Percentiles rank a stretch among this genome's conserved stretches.
Conservation (phyloP, 2,888 invertebrate species). For the Phengaris alcon region DNA sequence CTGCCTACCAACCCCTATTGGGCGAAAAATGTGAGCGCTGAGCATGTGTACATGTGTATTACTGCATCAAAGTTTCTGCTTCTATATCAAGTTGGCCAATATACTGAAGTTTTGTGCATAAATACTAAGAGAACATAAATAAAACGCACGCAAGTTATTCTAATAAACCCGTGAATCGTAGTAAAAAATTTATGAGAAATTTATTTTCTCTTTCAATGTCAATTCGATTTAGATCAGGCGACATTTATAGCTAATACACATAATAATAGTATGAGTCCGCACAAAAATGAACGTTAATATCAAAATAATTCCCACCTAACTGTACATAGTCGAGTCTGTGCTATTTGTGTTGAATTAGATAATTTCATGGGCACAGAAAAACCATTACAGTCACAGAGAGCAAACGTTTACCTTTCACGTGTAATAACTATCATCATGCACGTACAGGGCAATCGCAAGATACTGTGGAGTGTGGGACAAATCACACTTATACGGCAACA, state of each 20-base stretch:
- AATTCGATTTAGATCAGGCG: slow-evolving; percentile 14
- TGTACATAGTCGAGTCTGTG: slow-evolving; percentile 8
- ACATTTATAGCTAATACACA: slow-evolving; percentile 21
- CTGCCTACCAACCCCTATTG: no score
- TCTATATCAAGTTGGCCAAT: neutral
- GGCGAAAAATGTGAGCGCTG: no score
- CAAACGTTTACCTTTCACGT: slow-evolving; percentile 37
- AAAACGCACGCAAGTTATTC: neutral
- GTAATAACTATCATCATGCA: slow-evolving; percentile 36
- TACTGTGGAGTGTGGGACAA: no score
- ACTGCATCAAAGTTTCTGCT: neutral
- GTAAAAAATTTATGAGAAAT: neutral
- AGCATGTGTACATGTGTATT: neutral
- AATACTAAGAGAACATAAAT: neutral
- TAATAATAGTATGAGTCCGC: slow-evolving; percentile 6
- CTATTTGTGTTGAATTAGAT: slow-evolving; percentile 35
- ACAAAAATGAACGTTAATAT: slow-evolving; percentile 20
- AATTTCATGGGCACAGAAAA: slow-evolving; percentile 34
- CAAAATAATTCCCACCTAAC: slow-evolving; percentile 27
- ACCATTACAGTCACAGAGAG: slow-evolving; percentile 35
- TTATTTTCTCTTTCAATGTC: neutral
- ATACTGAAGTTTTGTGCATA: neutral
- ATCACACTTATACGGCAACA: no score
- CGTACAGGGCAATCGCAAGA: slow-evolving; percentile 10
- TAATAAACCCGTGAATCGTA: neutral